Conservation (phyloP, 1,140 invertebrate genomes). For the Tenebrio molitor region DNA sequence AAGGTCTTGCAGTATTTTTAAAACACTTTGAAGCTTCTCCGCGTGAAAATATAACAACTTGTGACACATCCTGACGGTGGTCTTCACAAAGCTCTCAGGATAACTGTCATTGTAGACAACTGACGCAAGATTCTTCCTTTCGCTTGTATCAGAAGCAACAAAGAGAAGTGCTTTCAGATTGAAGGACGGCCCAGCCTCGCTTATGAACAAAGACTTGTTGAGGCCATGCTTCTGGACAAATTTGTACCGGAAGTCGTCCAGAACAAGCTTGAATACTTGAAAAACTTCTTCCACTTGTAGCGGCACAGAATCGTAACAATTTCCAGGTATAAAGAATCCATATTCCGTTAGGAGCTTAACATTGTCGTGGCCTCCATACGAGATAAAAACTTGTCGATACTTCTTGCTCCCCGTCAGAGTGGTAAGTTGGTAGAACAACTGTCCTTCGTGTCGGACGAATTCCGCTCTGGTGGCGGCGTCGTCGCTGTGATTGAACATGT, state of each 20-base stretch:
- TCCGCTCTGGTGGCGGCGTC: conserved; percentile 69
- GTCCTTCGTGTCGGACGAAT: conserved; percentile 64
- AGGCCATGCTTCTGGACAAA: conserved; percentile 70
- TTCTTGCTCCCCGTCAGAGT: conserved; percentile 67
- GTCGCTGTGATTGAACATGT: conserved; percentile 83
- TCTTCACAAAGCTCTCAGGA: conserved; percentile 46
- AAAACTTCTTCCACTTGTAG: conserved; percentile 69
- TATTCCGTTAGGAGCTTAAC: conserved; percentile 79
- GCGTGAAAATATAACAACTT: conserved; percentile 50
- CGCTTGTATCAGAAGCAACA: conserved; percentile 56
- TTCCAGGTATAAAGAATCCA: conserved; percentile 78
- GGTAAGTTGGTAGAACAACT: conserved; percentile 70
- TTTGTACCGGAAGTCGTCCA: conserved; percentile 65
- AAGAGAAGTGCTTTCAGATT: conserved; percentile 67
- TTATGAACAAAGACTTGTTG: conserved; percentile 65
- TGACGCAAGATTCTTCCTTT: conserved; percentile 49
- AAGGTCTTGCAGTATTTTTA: conserved; percentile 13
- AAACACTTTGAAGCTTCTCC: conserved; percentile 41
- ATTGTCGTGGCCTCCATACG: conserved; percentile 81
- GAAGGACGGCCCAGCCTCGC: conserved; percentile 65
- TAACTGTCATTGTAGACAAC: conserved; percentile 59
- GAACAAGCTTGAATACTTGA: conserved; percentile 61
- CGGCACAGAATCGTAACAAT: conserved; percentile 73
- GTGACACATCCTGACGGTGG: neutral
- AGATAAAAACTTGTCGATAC: conserved; percentile 80